A percentile compares a stretch with the other conserved stretches of the same genome.
phyloP scores from a whole-genome alignment of 92 coral and sea anemone species.

The Porites evermanni region DNA sequence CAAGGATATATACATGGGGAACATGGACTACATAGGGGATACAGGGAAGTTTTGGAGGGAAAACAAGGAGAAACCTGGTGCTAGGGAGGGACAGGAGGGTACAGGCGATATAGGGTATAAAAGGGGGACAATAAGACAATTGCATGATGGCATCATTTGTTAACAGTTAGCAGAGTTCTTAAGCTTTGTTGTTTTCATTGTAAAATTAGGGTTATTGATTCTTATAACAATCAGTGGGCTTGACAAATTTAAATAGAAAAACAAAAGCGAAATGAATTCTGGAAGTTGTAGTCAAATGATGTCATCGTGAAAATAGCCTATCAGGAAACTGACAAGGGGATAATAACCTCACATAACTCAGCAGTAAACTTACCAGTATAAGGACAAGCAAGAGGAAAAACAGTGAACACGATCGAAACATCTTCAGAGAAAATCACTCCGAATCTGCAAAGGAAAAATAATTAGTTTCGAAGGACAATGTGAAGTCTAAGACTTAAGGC shows the following conservation, averaged over 20 bases:
- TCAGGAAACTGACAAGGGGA: too few relatives aligned
- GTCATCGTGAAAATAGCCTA: too few relatives aligned
- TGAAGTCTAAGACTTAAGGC: neutral
- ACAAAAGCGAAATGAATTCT: too few relatives aligned
- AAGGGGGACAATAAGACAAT: too few relatives aligned
- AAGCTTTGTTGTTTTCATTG: too few relatives aligned
- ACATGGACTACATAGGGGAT: neutral
- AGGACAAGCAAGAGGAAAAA: slow-evolving; percentile 8
- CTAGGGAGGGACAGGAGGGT: neutral
- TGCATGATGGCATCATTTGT: too few relatives aligned
- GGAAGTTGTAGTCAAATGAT: too few relatives aligned
- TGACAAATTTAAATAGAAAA: too few relatives aligned
- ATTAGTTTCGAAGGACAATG: neutral
- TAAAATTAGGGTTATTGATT: too few relatives aligned
- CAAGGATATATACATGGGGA: neutral
- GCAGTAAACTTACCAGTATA: neutral
- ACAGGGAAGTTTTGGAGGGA: neutral
- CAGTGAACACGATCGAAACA: slow-evolving; percentile 1
- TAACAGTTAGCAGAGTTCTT: too few relatives aligned
- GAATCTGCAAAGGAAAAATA: neutral
- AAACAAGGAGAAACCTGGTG: neutral
- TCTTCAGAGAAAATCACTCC: neutral
- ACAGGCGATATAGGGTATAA: neutral
- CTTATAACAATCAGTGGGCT: too few relatives aligned
- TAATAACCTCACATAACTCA: too few relatives aligned